Base-by-base conservation (phyloP, 1,140 invertebrate species). In the Berghia stephanieae region DNA sequence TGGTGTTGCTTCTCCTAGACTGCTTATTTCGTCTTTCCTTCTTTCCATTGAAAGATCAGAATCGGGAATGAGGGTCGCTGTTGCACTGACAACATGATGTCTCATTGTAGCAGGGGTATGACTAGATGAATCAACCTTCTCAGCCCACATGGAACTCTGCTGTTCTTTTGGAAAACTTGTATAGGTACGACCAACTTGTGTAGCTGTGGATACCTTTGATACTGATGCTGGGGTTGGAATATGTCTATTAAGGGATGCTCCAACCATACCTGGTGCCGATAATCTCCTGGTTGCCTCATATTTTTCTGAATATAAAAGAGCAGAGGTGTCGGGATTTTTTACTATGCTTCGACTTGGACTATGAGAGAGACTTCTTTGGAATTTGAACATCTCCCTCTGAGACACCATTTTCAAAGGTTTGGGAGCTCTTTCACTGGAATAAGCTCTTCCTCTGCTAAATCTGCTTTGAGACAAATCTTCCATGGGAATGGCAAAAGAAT, bases 401-500 rank as follows among this genome's bases (percentile, higher is more conserved):
- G 63, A 60, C 40, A 73, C 18, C 2, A 44, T 42, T 3, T 72
- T 44, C 24, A 70, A 60, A 6, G 71, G 52, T 27, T 78, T 57
- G 21, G 57, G 38, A n/a, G 75, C 49, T 1, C 76, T 67, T 43
- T 81, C 80, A 40, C 57, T 36, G 13, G 80, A n/a, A n/a, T n/a
- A n/a, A 81, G 3, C 76, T 44, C 70, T 82, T 80, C 24, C 80
- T 60, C 77, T 80, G 77, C 44, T 82, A 82, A 24, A 79, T 80
- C 49, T 82, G n/a, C n/a, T 85, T 55, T 78, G 81, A 1, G 91
- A 91, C 86, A 94, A 93, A 82, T 94, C 93, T 86, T 96, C 95
- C 4, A 96, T 85, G 0, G 95, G 95, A 49, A 96, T 96, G 84
- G 96, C 95, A 44, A 85, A 81, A 43, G 43, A 38, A 18, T 49